Base-by-base conservation (phyloP, 2,797 vertebrate genomes). In the Sebastes ruberrimus region DNA sequence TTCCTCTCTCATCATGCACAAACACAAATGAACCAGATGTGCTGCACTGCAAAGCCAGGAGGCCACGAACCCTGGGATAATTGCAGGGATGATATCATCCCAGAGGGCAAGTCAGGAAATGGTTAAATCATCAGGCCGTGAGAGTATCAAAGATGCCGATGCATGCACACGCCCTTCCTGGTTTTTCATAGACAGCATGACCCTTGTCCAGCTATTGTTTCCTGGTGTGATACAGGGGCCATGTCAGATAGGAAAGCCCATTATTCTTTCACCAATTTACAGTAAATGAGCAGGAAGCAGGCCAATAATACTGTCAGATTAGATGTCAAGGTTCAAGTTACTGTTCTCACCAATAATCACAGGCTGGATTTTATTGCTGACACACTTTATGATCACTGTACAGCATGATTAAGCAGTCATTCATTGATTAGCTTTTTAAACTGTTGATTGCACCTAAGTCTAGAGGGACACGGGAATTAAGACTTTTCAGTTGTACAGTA, bases 21-120 rank as follows among this genome's bases (percentile, higher is more conserved):
- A 84, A 72, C 65, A 75, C 64, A 88, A 78, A 86, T 78, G 38
- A 78, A 89, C 76, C 91, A 93, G 89, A 94, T 93, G 90, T 89
- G 78, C 67, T 72, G 61, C 32, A 3, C 61, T 83, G 67, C 61
- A 74, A 76, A 83, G 55, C 70, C 74, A 78, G n/a, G 73, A 77
- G 83, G 84, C 79, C 80, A 49, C 13, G 46, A 87, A 82, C 74
- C 71, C 61, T 46, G 10, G 77, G 65, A 81, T 86, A 85, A 87
- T 89, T 88, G 82, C 68, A 74, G 55, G 49, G 88, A 80, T 77
- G 69, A 86, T 82, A 68, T 67, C 4, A 82, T 91, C 86, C 87
- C 83, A 60, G 63, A 72, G 64, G 83, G 69, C 35, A 52, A 86
- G 64, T 64, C 66, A 82, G 86, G 88, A 91, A 89, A 84, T 49